Conservation (phyloP, 2,113 vertebrate species). For the Lipotes vexillifer region DNA sequence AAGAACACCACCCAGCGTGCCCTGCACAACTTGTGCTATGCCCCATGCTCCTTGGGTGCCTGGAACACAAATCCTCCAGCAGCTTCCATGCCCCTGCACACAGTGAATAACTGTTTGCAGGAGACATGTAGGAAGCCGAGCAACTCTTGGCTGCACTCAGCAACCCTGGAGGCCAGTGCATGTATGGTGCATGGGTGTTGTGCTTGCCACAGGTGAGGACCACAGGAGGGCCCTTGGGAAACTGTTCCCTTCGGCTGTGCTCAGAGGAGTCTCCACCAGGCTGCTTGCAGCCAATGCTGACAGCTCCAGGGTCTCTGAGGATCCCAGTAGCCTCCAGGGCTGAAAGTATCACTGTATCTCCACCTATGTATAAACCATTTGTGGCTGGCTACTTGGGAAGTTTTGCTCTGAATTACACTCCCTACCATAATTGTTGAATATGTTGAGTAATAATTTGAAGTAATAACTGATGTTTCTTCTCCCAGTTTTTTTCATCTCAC, state of each 20-base stretch:
- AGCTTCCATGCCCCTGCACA: not conserved
- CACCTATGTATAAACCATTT: not conserved
- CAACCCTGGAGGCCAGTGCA: not conserved
- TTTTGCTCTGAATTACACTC: not conserved
- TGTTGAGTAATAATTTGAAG: not conserved
- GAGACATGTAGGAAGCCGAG: not conserved
- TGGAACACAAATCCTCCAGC: not conserved
- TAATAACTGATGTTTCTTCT: not conserved
- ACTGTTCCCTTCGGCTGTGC: not conserved
- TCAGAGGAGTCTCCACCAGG: not conserved
- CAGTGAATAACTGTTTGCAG: not conserved
- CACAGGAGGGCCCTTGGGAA: not conserved
- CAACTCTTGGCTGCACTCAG: not conserved
- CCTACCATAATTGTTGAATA: not conserved
- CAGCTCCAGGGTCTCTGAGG: not conserved
- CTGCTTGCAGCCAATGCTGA: not conserved
- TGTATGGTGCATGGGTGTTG: no score
- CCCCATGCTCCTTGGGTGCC: not conserved
- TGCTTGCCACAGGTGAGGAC: not conserved
- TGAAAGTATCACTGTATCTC: not conserved
- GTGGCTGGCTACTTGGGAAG: not conserved
- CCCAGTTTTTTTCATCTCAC: not conserved
- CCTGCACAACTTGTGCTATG: no score
- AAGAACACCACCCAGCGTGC: not conserved
- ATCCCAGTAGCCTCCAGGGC: not conserved